Base-by-base conservation (phyloP, 2,113 vertebrate species). In the Gila orcuttii region DNA sequence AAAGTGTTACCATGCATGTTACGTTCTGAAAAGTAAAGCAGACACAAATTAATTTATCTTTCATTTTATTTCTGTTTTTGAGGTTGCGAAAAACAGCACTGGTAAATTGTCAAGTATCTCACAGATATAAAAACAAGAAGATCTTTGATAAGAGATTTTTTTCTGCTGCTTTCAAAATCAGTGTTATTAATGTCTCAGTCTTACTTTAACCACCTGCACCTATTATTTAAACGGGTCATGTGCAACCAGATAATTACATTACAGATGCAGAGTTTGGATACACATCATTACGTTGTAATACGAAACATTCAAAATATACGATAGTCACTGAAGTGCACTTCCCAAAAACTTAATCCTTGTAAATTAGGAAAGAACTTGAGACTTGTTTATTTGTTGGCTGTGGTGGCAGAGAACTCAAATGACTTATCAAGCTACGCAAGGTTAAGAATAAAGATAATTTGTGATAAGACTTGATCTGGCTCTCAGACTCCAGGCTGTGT, bases 401-500 rank as follows among this genome's bases (percentile, higher is more conserved):
- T 36, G 39, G 64, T 36, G 39, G 28, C 45, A 52, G 15, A 66
- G 80, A 50, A 69, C 62, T 68, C 45, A 64, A 19, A 82, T 69
- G 62, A 52, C 60, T 33, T 50, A 13, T 81, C 62, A 68, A 69
- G 80, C 28, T 82, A 86, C 86, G 71, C 75, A 87, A 82, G 77
- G 88, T 85, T 89, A 64, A 83, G 87, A 82, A 78, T 64, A 87
- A 86, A 92, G 87, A 89, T 91, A 89, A 83, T 90, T 15, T 84
- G 86, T 92, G 92, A 94, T 93, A 93, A 93, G 88, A 91, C 68
- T 78, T 93, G 92, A 93, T 93, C 90, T 90, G 74, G 82, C 66
- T 83, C 76, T 90, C 90, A 80, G 88, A 88, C 82, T 82, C 50
- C 87, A 60, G 90, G 90, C 88, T 91, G 90, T 89, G 88, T 91